A percentile compares a stretch with the other conserved stretches of the same genome.
Conservation (phyloP, 2,113 vertebrate species). For the Reinhardtius hippoglossoides region DNA sequence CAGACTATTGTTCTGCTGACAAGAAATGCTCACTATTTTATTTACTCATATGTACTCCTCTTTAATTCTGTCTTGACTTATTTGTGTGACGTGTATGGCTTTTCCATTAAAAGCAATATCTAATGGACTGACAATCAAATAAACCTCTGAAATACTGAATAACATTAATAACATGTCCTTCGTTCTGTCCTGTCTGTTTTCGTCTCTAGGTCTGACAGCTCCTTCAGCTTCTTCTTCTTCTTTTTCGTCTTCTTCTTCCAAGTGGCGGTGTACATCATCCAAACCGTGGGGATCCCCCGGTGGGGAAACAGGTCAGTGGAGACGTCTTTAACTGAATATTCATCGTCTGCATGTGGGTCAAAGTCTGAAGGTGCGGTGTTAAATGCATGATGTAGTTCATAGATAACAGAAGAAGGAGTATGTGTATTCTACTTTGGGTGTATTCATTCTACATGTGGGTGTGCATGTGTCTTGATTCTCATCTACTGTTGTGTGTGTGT, state of each 20-base stretch:
- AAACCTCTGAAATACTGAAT: background rate
- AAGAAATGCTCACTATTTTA: no score
- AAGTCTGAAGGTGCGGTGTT: background rate
- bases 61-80: background rate
- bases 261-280: conserved; percentile 93
- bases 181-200: conserved; percentile 12
- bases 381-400: background rate
- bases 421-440: conserved; percentile 15
- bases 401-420: conserved; percentile 3
- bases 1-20: no score
- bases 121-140: background rate
- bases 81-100: conserved; percentile 8
- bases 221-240: conserved; percentile 99
- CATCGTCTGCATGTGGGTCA: background rate
- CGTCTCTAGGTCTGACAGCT: conserved; percentile 94
- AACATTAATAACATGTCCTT: background rate
- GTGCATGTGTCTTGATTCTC: no score
- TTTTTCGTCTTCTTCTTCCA: conserved; percentile 98
- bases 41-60: no score
- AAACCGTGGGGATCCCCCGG: conserved; percentile 90
- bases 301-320: conserved; percentile 94
- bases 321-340: background rate
- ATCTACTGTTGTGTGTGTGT: conserved; percentile 16
- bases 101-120: background rate
- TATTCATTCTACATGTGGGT: background rate